Evolutionary conservation across 2,113 vertebrate species (phyloP).

Genomic region (Chloropsis cyanopogon): DNA sequence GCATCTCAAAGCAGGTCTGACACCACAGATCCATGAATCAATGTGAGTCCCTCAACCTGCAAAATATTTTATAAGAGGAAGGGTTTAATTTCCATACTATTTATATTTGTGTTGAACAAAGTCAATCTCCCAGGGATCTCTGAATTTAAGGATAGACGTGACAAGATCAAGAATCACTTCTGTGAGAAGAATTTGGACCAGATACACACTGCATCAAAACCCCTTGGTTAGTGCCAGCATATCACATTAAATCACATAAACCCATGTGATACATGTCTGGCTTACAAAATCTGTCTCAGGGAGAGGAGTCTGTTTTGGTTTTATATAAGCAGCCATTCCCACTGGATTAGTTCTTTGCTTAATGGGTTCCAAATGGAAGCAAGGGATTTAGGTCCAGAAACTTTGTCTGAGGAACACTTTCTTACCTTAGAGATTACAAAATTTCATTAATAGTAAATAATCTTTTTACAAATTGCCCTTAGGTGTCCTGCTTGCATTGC

Average conservation of each 20-base stretch:
- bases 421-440: not conserved
- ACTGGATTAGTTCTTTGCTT: not conserved
- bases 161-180: not conserved
- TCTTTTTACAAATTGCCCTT: not conserved
- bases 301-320: not conserved
- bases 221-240: not conserved
- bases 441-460: slow-evolving; percentile 9
- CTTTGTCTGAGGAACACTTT: not conserved
- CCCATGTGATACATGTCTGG: not conserved
- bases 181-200: not conserved
- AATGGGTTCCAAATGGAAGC: not conserved
- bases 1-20: not conserved
- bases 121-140: not conserved
- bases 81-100: not conserved
- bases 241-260: not conserved
- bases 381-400: not conserved
- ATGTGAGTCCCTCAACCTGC: not conserved
- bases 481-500: not conserved
- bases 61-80: not conserved
- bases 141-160: not conserved
- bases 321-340: not conserved
- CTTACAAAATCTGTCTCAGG: not conserved
- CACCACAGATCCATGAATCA: not conserved
- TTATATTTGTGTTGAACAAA: not conserved
- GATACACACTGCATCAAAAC: not conserved